Evolutionary conservation across 2,797 vertebrate species (phyloP), one percentile per base, ranked within the genome.

Genomic region (Euthynnus affinis): DNA sequence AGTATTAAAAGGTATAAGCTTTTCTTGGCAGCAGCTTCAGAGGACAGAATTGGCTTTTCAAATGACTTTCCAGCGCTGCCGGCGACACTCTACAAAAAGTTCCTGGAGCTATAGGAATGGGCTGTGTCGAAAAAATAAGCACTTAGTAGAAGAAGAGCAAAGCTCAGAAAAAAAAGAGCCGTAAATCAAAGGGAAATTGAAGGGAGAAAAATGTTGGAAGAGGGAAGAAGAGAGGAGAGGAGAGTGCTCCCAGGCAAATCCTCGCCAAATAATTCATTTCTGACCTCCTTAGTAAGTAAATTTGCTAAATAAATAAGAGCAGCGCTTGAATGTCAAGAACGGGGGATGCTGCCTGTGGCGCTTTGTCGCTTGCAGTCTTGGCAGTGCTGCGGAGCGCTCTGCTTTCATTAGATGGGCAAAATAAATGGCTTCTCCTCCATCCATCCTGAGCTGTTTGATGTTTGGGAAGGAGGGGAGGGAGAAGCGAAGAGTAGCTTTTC

Each of bases 301-400:
- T 95, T 95, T 95, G 84, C 94, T 95, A 95, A 95, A 95, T 95
- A 95, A 96, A 95, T 95, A 95, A 95, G 94, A 94, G 92, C 89
- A 88, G 91, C 78, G 87, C 93, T 94, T 94, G 94, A 95, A 94
- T 94, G 94, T 94, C 92, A 93, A 92, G 92, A 93, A 93, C 85
- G 92, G 82, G 75, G 83, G 86, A 92, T 92, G 91, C 88, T 89
- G 92, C 93, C 93, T 84, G 88, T 90, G 90, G 92, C 88, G 84
- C 90, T 91, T 93, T 91, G 93, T 91, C 88, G 91, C 94, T 94
- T 55, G 80, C 82, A 92, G 93, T 89, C 89, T 91, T 94, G 94
- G 92, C 91, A 90, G 90, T 53, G 78, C 88, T 81, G 89, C 68
- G 29, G 70, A 80, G 82, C 82, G 85, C 90, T 89, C 88, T 75